Conservation (phyloP, 2,888 invertebrate genomes). For the Hyppa rectilinea region DNA sequence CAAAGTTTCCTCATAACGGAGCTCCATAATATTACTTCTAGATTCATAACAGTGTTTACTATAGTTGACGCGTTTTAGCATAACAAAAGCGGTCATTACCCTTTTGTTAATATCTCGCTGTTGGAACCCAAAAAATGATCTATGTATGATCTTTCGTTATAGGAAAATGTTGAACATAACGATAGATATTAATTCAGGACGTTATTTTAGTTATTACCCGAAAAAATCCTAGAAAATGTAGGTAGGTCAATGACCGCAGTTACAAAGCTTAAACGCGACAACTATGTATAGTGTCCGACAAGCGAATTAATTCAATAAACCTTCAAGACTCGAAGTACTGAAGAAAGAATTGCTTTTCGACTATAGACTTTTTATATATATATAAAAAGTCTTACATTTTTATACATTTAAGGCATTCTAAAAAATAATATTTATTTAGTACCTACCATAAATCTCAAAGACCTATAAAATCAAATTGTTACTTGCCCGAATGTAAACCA, state of each 20-base stretch:
- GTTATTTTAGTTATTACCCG: background rate
- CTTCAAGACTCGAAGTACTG: constrained; percentile 8
- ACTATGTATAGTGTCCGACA: constrained; percentile 25
- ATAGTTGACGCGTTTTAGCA: background rate
- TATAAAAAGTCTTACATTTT: too few relatives aligned
- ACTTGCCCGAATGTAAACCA: too few relatives aligned
- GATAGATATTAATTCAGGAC: background rate
- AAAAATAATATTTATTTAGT: too few relatives aligned
- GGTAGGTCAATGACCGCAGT: background rate
- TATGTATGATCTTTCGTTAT: background rate
- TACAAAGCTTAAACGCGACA: background rate
- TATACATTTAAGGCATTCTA: too few relatives aligned
- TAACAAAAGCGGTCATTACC: background rate
- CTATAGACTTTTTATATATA: too few relatives aligned
- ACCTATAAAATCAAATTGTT: too few relatives aligned
- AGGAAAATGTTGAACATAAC: background rate
- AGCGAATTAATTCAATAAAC: constrained; percentile 53
- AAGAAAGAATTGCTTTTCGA: constrained; percentile 21
- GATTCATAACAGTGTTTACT: constrained; percentile 42
- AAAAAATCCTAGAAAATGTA: background rate
- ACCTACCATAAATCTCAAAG: too few relatives aligned
- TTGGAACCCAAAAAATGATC: too few relatives aligned
- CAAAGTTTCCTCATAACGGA: constrained; percentile 59
- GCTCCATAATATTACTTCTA: constrained; percentile 44
- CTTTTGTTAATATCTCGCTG: too few relatives aligned